Conservation (phyloP, 2,113 vertebrate genomes). For the Bubo scandiacus region DNA sequence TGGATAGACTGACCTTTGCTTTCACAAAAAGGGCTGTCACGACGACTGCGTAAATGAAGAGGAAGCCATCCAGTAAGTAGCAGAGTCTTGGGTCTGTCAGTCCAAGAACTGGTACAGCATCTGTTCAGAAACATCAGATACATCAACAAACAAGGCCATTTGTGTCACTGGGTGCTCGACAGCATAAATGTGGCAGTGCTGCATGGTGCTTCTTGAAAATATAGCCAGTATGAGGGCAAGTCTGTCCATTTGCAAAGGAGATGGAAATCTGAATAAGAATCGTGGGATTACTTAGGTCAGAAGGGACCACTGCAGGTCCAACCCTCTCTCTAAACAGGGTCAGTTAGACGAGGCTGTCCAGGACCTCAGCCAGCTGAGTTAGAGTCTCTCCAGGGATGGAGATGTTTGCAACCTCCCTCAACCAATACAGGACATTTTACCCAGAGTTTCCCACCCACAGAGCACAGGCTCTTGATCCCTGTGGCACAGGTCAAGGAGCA, state of each 20-base stretch:
- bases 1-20: conserved; percentile 78
- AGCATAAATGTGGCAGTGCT: background rate
- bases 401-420: background rate
- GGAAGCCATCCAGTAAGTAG: conserved; percentile 87
- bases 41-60: conserved; percentile 84
- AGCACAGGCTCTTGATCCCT: background rate
- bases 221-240: background rate
- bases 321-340: background rate
- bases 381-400: background rate
- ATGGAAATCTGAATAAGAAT: background rate
- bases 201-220: background rate
- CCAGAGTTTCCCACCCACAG: background rate
- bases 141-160: background rate
- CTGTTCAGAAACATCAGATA: background rate
- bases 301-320: background rate
- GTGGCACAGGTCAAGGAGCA: accelerated
- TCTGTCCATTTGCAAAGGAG: background rate
- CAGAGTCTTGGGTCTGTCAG: conserved; percentile 84
- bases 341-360: background rate
- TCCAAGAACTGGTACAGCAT: conserved; percentile 47
- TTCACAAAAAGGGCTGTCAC: conserved; percentile 86
- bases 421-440: accelerated
- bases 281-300: background rate
- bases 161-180: background rate
- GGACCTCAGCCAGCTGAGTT: background rate